These are phyloP conservation scores for Platyrinchus mystaceus DNA, from an alignment of 2,797 vertebrate genomes.

Conservation along the genomic window DNA sequence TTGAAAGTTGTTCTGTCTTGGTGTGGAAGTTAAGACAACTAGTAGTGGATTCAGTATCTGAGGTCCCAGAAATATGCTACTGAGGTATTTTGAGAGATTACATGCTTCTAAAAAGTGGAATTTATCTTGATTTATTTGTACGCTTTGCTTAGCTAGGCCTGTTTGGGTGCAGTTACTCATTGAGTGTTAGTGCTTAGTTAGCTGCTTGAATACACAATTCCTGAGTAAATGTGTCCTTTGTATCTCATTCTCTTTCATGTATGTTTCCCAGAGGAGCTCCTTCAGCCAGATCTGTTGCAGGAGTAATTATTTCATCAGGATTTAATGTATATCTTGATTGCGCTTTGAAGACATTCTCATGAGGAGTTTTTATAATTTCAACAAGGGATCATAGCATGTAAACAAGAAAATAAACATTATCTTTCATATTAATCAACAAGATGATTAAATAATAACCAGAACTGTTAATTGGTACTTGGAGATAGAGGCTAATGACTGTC, in stretches of 20 bases:
- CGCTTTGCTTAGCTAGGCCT: not conserved
- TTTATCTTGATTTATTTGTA: not conserved
- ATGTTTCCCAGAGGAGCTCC: conserved; percentile 81
- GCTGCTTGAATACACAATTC: conserved; percentile 46
- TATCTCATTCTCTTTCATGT: conserved; percentile 49
- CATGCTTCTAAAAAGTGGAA: not conserved
- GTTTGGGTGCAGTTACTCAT: not conserved
- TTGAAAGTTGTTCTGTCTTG: not conserved
- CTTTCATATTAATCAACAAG: conserved; percentile 62
- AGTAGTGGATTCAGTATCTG: not conserved
- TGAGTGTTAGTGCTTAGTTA: conserved; percentile 9
- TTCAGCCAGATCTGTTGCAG: conserved; percentile 82
- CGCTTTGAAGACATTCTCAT: conserved; percentile 81
- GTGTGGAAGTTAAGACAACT: not conserved
- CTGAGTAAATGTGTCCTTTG: conserved; percentile 56
- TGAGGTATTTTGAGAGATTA: not conserved
- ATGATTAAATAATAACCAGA: conserved; percentile 47
- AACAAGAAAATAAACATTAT: conserved; percentile 61
- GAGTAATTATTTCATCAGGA: conserved; percentile 92
- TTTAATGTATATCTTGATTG: conserved; percentile 86
- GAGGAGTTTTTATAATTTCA: conserved; percentile 71
- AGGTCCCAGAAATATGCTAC: not conserved
- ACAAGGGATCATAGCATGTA: conserved; percentile 33
- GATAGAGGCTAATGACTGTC: conserved; percentile 29
- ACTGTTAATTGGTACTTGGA: conserved; percentile 50